A percentile compares a stretch with the other conserved stretches of the same genome.
phyloP scores from a whole-genome alignment of 2,888 invertebrate genomes.

The Aphidoletes aphidimyza region DNA sequence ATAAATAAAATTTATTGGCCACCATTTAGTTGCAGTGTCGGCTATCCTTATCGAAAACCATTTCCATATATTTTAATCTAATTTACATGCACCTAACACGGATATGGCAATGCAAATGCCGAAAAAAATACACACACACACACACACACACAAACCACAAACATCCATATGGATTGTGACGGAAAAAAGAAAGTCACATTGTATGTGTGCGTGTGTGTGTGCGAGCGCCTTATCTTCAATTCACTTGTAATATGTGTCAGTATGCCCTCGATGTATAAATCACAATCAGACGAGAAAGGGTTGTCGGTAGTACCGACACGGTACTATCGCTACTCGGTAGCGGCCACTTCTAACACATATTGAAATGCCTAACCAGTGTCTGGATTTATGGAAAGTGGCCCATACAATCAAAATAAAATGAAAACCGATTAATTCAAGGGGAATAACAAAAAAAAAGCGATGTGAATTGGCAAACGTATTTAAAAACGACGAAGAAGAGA shows the following conservation, averaged over 20 bases:
- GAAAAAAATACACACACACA: not conserved
- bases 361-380: not conserved
- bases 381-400: not conserved
- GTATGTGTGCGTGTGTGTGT: too few relatives aligned
- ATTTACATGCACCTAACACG: conserved; percentile 46
- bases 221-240: conserved; percentile 1
- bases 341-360: not conserved
- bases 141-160: too few relatives aligned
- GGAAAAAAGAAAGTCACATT: not conserved
- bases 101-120: conserved; percentile 23
- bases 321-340: too few relatives aligned
- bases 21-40: conserved; percentile 7
- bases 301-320: too few relatives aligned
- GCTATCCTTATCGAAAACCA: conserved; percentile 44
- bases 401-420: conserved; percentile 15
- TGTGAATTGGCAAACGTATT: not conserved
- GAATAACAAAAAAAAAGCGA: not conserved
- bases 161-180: too few relatives aligned
- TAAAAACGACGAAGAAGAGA: not conserved
- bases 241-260: not conserved
- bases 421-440: not conserved
- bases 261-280: not conserved
- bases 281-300: not conserved
- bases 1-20: conserved; percentile 25
- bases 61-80: conserved; percentile 38